phyloP scores from a whole-genome alignment of 2,113 vertebrate genomes.

The Garra rufa region DNA sequence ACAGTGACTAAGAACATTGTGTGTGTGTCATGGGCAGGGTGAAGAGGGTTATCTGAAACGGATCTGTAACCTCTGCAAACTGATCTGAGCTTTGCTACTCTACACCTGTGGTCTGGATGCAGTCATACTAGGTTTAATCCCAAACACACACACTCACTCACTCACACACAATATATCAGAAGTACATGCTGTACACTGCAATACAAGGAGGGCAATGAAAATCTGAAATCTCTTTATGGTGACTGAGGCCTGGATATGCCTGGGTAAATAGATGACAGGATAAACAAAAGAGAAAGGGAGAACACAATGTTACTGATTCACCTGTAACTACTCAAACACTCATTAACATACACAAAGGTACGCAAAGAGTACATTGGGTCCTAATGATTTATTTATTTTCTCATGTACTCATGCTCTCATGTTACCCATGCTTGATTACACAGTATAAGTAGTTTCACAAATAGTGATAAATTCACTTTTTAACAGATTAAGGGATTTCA shows the following conservation, averaged over 20 bases:
- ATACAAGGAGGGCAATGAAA: neutral
- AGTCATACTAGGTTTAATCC: conserved; percentile 29
- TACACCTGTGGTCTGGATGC: conserved; percentile 44
- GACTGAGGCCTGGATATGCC: neutral
- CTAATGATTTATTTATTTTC: conserved; percentile 13
- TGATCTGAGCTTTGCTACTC: conserved; percentile 41
- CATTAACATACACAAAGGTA: neutral
- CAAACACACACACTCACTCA: neutral
- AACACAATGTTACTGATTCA: conserved; percentile 1
- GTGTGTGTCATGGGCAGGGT: neutral
- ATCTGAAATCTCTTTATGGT: neutral
- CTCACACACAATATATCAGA: conserved; percentile 1
- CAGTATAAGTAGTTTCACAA: neutral
- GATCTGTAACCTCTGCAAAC: conserved; percentile 10
- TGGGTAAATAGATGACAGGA: neutral
- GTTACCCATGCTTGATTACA: neutral
- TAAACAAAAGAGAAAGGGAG: neutral
- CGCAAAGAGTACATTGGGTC: neutral
- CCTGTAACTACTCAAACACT: conserved; percentile 18
- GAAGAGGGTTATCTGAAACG: conserved; percentile 31
- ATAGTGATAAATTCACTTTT: neutral
- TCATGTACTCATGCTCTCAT: neutral
- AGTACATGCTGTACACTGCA: neutral
- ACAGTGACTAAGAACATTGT: neutral
- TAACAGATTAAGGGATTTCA: neutral